A percentile compares a stretch with the other conserved stretches of the same genome.
phyloP scores from a whole-genome alignment of 2,888 invertebrate species.

The Augochlorella aurata region DNA sequence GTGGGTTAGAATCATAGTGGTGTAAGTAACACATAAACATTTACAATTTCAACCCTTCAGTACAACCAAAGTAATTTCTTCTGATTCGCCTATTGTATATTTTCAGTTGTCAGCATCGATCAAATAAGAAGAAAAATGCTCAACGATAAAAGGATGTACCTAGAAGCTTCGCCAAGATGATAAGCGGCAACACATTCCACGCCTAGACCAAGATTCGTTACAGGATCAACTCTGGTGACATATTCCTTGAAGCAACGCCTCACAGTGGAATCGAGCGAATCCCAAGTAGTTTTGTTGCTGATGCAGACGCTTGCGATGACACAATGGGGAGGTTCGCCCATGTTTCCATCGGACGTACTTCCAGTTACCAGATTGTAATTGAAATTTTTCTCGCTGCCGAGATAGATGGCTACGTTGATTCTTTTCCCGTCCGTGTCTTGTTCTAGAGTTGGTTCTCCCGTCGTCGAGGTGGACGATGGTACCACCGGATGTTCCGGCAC shows the following conservation, averaged over 20 bases:
- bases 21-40: neutral
- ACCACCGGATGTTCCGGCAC: constrained; percentile 74
- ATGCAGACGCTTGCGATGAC: constrained; percentile 94
- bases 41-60: too few relatives aligned
- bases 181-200: constrained; percentile 95
- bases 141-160: constrained; percentile 48
- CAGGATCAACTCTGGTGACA: constrained; percentile 95
- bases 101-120: too few relatives aligned
- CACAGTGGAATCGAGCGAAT: constrained; percentile 94
- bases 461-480: constrained; percentile 67
- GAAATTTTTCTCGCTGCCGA: constrained; percentile 87
- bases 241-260: constrained; percentile 97
- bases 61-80: too few relatives aligned
- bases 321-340: constrained; percentile 82
- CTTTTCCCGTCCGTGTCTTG: constrained; percentile 92
- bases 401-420: constrained; percentile 93
- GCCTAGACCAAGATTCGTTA: constrained; percentile 85
- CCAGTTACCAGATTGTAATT: constrained; percentile 83
- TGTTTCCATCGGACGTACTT: constrained; percentile 81
- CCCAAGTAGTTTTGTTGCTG: constrained; percentile 97
- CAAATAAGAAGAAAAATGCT: too few relatives aligned
- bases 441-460: constrained; percentile 72
- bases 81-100: too few relatives aligned
- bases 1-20: neutral
- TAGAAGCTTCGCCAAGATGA: constrained; percentile 94